Evolutionary conservation across 2,113 vertebrate species (phyloP).

Genomic region (Eulacestoma nigropectus): DNA sequence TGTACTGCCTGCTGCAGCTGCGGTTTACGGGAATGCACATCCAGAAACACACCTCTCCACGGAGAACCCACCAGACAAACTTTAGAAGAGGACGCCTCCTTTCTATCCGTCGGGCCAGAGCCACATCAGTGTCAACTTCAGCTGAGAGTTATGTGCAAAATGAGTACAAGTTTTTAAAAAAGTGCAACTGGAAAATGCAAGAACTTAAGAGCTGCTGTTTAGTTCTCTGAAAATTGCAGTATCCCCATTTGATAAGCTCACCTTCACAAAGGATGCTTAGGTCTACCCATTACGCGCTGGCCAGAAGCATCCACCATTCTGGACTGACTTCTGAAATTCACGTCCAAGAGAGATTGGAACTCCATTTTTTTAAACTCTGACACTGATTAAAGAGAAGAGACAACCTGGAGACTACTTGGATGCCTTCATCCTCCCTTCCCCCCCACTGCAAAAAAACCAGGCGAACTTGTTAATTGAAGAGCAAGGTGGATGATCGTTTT

Average conservation of each 20-base stretch:
- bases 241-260: constrained; percentile 66
- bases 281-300: not conserved
- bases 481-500: constrained; percentile 70
- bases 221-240: constrained; percentile 73
- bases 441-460: constrained; percentile 59
- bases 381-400: constrained; percentile 31
- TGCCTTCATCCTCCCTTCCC: constrained; percentile 59
- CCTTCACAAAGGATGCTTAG: constrained; percentile 21
- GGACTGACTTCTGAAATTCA: constrained; percentile 21
- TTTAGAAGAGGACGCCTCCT: not conserved
- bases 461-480: constrained; percentile 66
- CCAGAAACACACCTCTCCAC: constrained; percentile 36
- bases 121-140: constrained; percentile 24
- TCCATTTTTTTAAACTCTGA: not conserved
- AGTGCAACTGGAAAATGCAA: constrained; percentile 65
- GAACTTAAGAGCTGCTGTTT: constrained; percentile 62
- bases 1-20: constrained; percentile 10
- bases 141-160: constrained; percentile 74
- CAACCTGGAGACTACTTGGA: constrained; percentile 30
- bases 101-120: constrained; percentile 42
- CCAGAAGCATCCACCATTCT: not conserved
- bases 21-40: not conserved
- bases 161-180: constrained; percentile 37
- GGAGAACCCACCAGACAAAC: constrained; percentile 12
- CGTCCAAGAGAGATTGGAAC: not conserved